phyloP scores from a whole-genome alignment of 2,888 invertebrate species.

The Ctena decussata region DNA sequence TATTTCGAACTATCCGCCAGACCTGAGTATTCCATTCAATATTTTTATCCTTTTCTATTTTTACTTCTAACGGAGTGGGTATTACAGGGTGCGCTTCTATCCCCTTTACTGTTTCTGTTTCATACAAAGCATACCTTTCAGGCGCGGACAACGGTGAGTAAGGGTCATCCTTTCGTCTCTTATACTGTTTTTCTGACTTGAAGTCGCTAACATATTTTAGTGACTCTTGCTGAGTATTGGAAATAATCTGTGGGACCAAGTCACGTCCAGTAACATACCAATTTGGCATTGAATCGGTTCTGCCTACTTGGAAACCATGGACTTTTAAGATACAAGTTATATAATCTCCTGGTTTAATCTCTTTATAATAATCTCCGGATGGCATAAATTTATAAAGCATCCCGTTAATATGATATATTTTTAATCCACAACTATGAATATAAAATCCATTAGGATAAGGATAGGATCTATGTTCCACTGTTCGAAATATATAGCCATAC shows the following conservation, averaged over 20 bases:
- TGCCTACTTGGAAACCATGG: constrained; percentile 59
- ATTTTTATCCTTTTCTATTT: background rate
- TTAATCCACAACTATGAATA: constrained; percentile 45
- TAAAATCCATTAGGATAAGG: constrained; percentile 58
- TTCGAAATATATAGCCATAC: constrained; percentile 46
- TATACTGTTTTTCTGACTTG: constrained; percentile 64
- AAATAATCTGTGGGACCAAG: constrained; percentile 60
- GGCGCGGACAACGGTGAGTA: constrained; percentile 27
- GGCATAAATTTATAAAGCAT: constrained; percentile 66
- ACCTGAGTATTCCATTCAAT: constrained; percentile 48
- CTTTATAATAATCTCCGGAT: constrained; percentile 34
- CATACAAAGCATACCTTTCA: constrained; percentile 51
- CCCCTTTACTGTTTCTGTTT: background rate
- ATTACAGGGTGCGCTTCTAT: constrained; percentile 29
- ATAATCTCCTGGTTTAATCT: constrained; percentile 49
- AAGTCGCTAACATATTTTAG: constrained; percentile 69
- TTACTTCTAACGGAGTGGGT: constrained; percentile 51
- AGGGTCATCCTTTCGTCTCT: constrained; percentile 50
- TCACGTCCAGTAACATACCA: constrained; percentile 72
- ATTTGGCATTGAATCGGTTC: constrained; percentile 74
- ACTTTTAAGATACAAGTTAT: constrained; percentile 53
- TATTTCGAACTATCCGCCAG: constrained; percentile 69
- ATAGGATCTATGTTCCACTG: constrained; percentile 29
- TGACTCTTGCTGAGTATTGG: constrained; percentile 69
- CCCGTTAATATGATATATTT: constrained; percentile 68